These are phyloP conservation scores for Xyrauchen texanus DNA, from an alignment of 2,113 vertebrate species.

Conservation along the genomic window DNA sequence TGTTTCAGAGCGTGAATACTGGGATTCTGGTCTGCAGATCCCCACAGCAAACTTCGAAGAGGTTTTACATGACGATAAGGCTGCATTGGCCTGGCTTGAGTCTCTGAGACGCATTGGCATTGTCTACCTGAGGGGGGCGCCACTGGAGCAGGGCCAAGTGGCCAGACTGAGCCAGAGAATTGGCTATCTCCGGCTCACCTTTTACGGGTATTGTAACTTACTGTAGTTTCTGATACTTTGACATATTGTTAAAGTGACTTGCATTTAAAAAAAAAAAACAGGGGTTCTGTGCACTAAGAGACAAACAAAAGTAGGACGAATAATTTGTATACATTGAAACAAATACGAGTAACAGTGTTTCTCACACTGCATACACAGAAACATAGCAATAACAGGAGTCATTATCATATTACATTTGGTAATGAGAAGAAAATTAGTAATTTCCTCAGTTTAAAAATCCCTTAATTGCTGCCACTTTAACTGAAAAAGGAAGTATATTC, in stretches of 20 bases:
- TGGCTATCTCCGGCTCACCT: slow-evolving; percentile 89
- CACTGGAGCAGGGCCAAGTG: slow-evolving; percentile 80
- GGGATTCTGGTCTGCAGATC: slow-evolving; percentile 83
- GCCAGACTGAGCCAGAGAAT: slow-evolving; percentile 82
- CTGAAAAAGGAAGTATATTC: too few relatives aligned
- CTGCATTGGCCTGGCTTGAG: slow-evolving; percentile 83
- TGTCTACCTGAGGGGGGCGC: slow-evolving; percentile 84
- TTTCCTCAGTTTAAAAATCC: too few relatives aligned
- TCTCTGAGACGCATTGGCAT: slow-evolving; percentile 84
- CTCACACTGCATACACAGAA: neutral
- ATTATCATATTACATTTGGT: too few relatives aligned
- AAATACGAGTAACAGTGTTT: neutral
- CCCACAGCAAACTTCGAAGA: slow-evolving; percentile 83
- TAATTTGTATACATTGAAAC: neutral
- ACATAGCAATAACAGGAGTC: neutral
- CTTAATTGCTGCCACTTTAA: too few relatives aligned
- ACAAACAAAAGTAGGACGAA: neutral
- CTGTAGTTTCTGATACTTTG: neutral
- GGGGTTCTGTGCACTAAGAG: neutral
- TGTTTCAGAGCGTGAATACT: slow-evolving; percentile 79
- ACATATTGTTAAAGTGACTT: neutral
- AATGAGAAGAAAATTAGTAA: too few relatives aligned
- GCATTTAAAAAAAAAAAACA: too few relatives aligned
- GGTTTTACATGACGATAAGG: slow-evolving; percentile 78
- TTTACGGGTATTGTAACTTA: slow-evolving; percentile 84